Base-by-base conservation (phyloP, 2,888 invertebrate species). In the Cryptocheilus praepositus region DNA sequence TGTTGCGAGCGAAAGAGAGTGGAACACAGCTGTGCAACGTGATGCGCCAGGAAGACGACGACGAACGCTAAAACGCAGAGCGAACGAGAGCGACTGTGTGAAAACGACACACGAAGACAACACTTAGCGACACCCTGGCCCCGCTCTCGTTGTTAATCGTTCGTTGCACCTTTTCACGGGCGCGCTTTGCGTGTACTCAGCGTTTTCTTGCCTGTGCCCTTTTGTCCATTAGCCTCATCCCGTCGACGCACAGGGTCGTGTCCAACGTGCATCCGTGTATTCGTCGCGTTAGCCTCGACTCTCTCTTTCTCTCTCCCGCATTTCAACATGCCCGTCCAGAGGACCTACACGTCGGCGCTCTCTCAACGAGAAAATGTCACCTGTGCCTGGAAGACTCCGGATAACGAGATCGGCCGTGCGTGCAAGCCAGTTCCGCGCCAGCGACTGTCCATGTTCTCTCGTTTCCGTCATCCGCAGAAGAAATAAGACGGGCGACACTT, bases 171-270 rank as follows among this genome's bases (percentile, higher is more conserved):
- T 80, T 84, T 84, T 85, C 85, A 82, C 67, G 72, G 73, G 73
- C 69, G 61, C 71, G 73, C 68, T 70, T 70, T 70, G 57, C 57
- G 61, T 61, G 52, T 65, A 63, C 71, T 68, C 60, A 67, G 61
- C 73, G 79, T 79, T 82, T 82, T 79, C 82, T 81, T 83, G 76
- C 72, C 74, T 72, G 76, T 79, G 74, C 80, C 77, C 79, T 81
- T 81, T 82, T 80, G 83, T 83, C 82, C 84, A 85, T 85, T 85
- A 85, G 85, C 85, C 79, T 82, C 80, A 73, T 82, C 81, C 79
- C 76, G 76, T 58, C 62, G 61, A n/a, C 22, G 65, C 65, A 19
- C 73, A 67, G 70, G 56, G 54, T 55, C 64, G 63, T 70, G 67
- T 52, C 66, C 60, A 25, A 19, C 66, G 60, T 21, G 46, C 59